These are phyloP conservation scores for Dendrophyllia cribrosa DNA, from an alignment of 64 coral and sea anemone species.

Conservation along the genomic window DNA sequence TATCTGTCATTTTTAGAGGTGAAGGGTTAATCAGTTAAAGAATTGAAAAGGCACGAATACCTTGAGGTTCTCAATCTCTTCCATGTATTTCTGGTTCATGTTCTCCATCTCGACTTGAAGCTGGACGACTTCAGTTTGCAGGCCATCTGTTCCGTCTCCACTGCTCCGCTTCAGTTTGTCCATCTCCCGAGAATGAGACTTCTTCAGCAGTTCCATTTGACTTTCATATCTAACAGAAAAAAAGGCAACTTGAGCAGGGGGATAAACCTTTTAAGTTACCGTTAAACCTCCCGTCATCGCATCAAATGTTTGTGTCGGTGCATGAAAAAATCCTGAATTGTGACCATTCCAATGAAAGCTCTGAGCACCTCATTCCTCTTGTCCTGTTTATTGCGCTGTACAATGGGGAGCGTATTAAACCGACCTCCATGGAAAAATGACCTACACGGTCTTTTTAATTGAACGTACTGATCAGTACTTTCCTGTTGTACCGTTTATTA, in stretches of 20 bases:
- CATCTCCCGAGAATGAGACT: slow-evolving; percentile 93
- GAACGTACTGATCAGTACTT: too few relatives aligned
- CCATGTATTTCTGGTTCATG: slow-evolving; percentile 89
- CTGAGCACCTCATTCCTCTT: background rate
- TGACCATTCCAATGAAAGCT: background rate
- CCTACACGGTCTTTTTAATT: too few relatives aligned
- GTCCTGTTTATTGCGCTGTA: too few relatives aligned
- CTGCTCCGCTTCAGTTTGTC: slow-evolving; percentile 87
- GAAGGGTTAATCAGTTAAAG: background rate
- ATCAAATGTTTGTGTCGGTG: background rate
- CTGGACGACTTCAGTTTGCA: slow-evolving; percentile 79
- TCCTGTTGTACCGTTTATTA: too few relatives aligned
- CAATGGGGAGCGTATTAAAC: too few relatives aligned
- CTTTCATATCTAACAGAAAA: slow-evolving; percentile 69
- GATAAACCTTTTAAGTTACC: background rate
- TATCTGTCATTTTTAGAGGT: background rate
- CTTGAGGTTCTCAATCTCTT: slow-evolving; percentile 89
- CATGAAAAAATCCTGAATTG: background rate
- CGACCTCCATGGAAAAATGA: too few relatives aligned
- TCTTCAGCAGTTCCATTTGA: slow-evolving; percentile 96
- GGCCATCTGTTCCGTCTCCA: slow-evolving; percentile 53
- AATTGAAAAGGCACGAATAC: background rate
- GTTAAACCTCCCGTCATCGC: background rate
- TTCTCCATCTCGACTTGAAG: slow-evolving; percentile 92
- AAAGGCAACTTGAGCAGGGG: background rate